These are phyloP conservation scores for Agonopterix arenella DNA, from an alignment of 2,888 invertebrate genomes.

Conservation along the genomic window DNA sequence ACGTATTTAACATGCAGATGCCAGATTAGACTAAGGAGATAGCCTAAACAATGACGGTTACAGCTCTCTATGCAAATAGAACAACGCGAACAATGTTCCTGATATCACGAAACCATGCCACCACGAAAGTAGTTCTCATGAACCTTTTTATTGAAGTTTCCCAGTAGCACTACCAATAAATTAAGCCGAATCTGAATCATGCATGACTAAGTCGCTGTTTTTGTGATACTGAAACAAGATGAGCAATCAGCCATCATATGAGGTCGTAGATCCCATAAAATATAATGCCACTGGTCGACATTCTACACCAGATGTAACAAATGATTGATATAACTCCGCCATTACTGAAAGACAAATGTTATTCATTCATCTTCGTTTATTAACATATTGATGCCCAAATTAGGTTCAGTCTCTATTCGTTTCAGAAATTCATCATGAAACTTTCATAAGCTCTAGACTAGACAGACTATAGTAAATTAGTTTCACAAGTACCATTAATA, in stretches of 20 bases:
- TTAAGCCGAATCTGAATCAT: conserved; percentile 52
- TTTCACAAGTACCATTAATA: neutral
- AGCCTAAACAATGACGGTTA: conserved; percentile 64
- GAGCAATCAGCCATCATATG: conserved; percentile 31
- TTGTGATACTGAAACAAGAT: conserved; percentile 35
- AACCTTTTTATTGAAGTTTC: conserved; percentile 40
- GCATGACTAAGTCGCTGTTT: conserved; percentile 55
- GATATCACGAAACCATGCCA: conserved; percentile 38
- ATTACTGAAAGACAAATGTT: conserved; percentile 3
- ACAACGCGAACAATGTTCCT: conserved; percentile 34
- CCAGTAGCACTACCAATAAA: conserved; percentile 44
- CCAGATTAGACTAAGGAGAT: conserved; percentile 58
- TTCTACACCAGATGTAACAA: conserved; percentile 1
- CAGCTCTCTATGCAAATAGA: conserved; percentile 55
- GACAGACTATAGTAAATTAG: conserved; percentile 4
- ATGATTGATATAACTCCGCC: neutral
- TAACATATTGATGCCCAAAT: conserved; percentile 1
- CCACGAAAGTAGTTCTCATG: conserved; percentile 38
- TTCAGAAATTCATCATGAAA: neutral
- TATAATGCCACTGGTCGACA: conserved; percentile 6
- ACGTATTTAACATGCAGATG: conserved; percentile 51
- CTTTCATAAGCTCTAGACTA: conserved; percentile 1
- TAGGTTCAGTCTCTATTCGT: neutral
- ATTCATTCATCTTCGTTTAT: conserved; percentile 1
- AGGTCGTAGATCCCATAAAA: conserved; percentile 5